Evolutionary conservation across 2,797 vertebrate species (phyloP).

Genomic region (Momotus momota): DNA sequence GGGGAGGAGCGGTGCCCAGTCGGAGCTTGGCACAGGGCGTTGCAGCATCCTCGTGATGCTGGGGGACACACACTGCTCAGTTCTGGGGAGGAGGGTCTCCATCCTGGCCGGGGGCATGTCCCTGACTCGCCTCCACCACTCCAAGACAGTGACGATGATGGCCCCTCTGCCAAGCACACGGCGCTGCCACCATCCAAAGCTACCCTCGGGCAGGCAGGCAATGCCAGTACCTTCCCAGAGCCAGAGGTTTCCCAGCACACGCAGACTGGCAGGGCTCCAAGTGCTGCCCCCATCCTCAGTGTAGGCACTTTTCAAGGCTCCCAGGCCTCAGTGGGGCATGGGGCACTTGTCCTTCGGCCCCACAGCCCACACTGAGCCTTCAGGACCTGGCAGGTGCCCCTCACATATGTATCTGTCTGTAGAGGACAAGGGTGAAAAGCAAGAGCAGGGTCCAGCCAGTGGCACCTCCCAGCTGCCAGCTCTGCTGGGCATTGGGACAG

Average conservation of each 20-base stretch:
- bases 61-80: accelerated
- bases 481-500: background rate
- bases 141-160: accelerated
- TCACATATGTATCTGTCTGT: background rate
- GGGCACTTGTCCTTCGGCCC: background rate
- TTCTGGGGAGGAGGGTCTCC: background rate
- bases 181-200: background rate
- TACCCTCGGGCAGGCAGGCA: accelerated
- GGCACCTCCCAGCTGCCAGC: background rate
- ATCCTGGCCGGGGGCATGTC: background rate
- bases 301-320: background rate
- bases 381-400: background rate
- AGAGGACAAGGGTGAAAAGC: background rate
- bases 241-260: background rate
- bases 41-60: background rate
- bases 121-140: background rate
- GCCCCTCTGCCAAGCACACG: accelerated
- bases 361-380: accelerated
- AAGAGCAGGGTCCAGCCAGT: background rate
- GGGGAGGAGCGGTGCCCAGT: background rate
- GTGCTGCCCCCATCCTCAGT: background rate
- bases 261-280: background rate
- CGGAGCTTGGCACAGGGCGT: accelerated
- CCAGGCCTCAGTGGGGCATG: accelerated
- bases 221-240: background rate